These are phyloP conservation scores for Uria aalge DNA, from an alignment of 2,113 vertebrate genomes.

Conservation along the genomic window DNA sequence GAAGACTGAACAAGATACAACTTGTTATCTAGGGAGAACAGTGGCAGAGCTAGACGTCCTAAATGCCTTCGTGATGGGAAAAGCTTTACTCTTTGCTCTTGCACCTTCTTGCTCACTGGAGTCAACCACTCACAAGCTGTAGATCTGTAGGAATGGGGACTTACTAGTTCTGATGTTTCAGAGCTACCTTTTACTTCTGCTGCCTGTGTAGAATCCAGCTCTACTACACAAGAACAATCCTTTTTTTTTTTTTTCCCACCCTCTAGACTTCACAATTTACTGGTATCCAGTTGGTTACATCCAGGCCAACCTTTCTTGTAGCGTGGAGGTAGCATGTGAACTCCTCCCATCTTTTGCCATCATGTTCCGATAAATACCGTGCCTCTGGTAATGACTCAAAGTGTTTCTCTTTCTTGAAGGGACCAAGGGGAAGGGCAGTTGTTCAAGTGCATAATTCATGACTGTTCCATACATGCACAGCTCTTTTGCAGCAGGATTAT, in stretches of 20 bases:
- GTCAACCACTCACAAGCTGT: accelerated
- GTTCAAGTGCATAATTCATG: background rate
- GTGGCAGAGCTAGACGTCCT: background rate
- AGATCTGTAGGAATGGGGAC: background rate
- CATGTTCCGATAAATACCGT: background rate
- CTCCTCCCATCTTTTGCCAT: background rate
- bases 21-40: background rate
- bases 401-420: background rate
- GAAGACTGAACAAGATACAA: too few relatives aligned
- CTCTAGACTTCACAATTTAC: background rate
- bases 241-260: background rate
- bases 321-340: background rate
- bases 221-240: background rate
- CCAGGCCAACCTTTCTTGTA: background rate
- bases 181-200: background rate
- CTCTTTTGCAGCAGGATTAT: background rate
- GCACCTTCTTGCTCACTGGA: background rate
- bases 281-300: background rate
- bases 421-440: background rate
- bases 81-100: background rate
- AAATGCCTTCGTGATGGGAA: background rate
- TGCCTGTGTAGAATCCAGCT: background rate
- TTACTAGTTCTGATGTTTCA: background rate
- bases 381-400: background rate
- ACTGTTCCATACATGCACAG: background rate